These are phyloP conservation scores for Chelon labrosus DNA, from an alignment of 2,797 vertebrate genomes.

Conservation along the genomic window DNA sequence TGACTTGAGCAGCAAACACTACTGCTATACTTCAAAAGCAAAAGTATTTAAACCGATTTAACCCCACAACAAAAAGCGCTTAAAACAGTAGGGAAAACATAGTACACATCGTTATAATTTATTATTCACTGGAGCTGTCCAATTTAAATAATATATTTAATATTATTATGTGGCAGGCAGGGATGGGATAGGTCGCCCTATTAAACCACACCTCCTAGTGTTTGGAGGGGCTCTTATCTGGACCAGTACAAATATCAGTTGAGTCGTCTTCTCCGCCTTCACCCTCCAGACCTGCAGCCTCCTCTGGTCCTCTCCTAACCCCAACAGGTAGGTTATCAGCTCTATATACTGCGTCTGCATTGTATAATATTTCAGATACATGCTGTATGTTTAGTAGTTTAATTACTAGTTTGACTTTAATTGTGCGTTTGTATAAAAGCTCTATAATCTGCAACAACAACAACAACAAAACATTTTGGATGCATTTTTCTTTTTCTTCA, in stretches of 20 bases:
- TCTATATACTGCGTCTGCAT: background rate
- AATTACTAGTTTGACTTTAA: background rate
- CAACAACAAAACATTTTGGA: too few relatives aligned
- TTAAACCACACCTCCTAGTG: constrained; percentile 68
- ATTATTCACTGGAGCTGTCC: background rate
- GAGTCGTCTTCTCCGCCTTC: constrained; percentile 19
- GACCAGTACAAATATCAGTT: constrained; percentile 51
- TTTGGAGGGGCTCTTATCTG: constrained; percentile 4
- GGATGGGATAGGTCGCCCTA: constrained; percentile 35
- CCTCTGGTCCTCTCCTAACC: background rate
- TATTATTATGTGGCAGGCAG: background rate
- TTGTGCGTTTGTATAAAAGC: background rate
- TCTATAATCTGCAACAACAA: too few relatives aligned
- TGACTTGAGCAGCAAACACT: background rate
- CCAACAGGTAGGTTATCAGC: constrained; percentile 56
- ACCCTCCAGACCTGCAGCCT: constrained; percentile 25
- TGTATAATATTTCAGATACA: background rate
- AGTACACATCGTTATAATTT: too few relatives aligned
- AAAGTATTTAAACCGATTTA: background rate
- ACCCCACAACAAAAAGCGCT: background rate
- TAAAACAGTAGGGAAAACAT: background rate
- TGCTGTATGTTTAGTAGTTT: background rate
- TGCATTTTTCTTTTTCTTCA: too few relatives aligned
- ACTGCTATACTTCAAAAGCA: background rate
- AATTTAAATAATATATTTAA: background rate